Evolutionary conservation across 2,113 vertebrate genomes (phyloP), one percentile per base, ranked within the genome.

Genomic region (Corvus hawaiiensis): DNA sequence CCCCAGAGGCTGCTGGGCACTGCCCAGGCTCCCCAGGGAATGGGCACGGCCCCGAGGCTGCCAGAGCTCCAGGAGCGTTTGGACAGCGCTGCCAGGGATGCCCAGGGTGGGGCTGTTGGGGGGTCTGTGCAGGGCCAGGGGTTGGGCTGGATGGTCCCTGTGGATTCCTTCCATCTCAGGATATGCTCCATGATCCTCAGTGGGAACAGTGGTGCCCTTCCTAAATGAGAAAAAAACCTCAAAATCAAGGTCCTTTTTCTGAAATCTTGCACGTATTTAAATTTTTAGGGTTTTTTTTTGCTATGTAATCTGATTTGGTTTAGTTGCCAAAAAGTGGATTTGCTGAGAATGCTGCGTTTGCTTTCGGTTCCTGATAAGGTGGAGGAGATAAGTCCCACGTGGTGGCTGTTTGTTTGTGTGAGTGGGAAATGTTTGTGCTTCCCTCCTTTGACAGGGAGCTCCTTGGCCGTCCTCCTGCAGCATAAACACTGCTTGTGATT

Each of bases 81-180:
- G 77, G 77, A 0, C 44, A 52, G 9, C 8, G 0, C 68, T 73
- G 43, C 54, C 62, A 46, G 87, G 79, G 55, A 6, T 77, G 84
- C 3, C 2, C 71, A 55, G 71, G 62, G 2, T 39, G 55, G 62
- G 48, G 0, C 1, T 75, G 23, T 0, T 74, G 87, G 44, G 55
- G 56, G 1, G 28, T 46, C 78, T 68, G 46, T 0, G 54, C 39
- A 89, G 69, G 69, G 54, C 0, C 6, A 16, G 46, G 44, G 0
- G 27, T 2, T 24, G 83, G 1, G 0, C 5, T 51, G 7, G 24
- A 0, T n/a, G 39, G 13, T 41, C 69, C 37, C 2, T 1, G 16
- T 35, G 55, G 41, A 2, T 55, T 2, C 11, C 17, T 33, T 62
- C 55, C 63, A 43, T 4, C 24, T 43, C 2, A 9, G 55, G 41